These are phyloP conservation scores for Murina feae DNA, from an alignment of 2,113 vertebrate species.

Conservation along the genomic window DNA sequence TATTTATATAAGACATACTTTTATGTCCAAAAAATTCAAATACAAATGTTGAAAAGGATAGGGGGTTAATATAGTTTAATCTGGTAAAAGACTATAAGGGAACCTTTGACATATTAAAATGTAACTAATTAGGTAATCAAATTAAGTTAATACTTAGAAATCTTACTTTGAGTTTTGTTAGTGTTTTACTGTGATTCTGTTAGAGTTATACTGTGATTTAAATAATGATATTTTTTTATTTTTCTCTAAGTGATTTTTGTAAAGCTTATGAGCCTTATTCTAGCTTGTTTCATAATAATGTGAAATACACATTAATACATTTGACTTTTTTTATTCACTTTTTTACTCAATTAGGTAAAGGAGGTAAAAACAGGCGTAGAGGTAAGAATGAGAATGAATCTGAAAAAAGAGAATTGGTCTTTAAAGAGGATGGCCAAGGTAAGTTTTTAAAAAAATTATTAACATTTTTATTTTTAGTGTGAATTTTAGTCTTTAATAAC, in stretches of 20 bases:
- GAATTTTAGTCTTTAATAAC: neutral
- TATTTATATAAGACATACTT: neutral
- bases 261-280: neutral
- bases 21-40: neutral
- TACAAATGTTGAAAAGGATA: neutral
- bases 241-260: neutral
- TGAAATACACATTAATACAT: neutral
- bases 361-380: constrained; percentile 95
- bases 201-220: neutral
- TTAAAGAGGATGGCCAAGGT: constrained; percentile 93
- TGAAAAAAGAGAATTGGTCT: constrained; percentile 95
- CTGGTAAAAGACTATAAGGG: neutral
- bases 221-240: neutral
- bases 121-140: neutral
- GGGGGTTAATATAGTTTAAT: neutral
- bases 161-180: neutral
- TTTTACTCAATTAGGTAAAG: constrained; percentile 85
- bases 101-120: neutral
- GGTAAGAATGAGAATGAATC: constrained; percentile 98
- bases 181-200: neutral
- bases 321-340: neutral
- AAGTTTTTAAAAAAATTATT: constrained; percentile 40
- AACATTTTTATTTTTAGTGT: neutral
- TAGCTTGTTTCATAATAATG: neutral
- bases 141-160: neutral